Evolutionary conservation across 2,888 invertebrate genomes (phyloP).

Genomic region (Drosophila mimica): DNA sequence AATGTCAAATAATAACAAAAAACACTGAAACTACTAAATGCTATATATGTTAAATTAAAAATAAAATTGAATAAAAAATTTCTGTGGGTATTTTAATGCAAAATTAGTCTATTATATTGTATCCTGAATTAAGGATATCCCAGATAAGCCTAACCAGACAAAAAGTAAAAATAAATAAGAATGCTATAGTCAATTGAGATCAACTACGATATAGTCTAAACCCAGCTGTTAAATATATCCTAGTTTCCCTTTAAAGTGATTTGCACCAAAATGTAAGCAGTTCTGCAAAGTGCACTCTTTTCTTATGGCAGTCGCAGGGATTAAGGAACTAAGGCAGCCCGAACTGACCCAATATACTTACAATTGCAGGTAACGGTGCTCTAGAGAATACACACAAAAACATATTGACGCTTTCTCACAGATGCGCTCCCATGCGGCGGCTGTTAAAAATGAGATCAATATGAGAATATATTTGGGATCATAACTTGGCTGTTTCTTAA

Average conservation of each 20-base stretch:
- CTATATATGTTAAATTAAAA: not conserved
- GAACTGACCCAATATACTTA: no score
- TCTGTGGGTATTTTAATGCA: not conserved
- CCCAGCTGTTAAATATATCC: not conserved
- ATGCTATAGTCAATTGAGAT: not conserved
- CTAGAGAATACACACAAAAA: no score
- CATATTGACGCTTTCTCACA: no score
- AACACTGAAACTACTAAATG: not conserved
- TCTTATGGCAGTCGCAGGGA: not conserved
- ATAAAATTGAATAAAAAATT: not conserved
- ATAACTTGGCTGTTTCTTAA: no score
- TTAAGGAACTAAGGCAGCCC: no score
- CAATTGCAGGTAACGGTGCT: no score
- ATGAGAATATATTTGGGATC: no score
- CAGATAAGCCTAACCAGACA: not conserved
- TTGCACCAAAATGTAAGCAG: not conserved
- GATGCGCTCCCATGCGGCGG: no score
- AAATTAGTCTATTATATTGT: not conserved
- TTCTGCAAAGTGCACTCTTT: not conserved
- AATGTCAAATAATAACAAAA: not conserved
- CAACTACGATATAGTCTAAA: no score
- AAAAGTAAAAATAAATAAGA: not conserved
- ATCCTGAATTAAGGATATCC: not conserved
- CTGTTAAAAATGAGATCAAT: no score
- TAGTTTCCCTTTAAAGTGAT: not conserved